phyloP scores from a whole-genome alignment of 2,113 vertebrate genomes.

The Ageneiosus marmoratus region DNA sequence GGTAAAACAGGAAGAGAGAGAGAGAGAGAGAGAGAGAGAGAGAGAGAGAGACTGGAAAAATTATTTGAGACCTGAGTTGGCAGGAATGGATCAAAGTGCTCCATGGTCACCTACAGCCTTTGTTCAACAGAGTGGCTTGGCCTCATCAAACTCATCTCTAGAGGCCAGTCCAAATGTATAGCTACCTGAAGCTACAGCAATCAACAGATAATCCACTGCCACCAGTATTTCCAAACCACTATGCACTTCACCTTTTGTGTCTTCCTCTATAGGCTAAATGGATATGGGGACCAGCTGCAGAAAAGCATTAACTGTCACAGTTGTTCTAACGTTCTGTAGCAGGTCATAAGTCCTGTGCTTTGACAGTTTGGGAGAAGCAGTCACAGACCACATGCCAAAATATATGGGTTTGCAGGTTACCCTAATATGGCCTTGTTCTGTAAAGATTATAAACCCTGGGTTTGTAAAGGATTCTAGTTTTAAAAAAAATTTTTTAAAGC shows the following conservation, averaged over 20 bases:
- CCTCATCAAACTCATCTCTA: conserved; percentile 74
- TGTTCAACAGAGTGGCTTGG: conserved; percentile 72
- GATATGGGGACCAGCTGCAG: not conserved
- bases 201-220: conserved; percentile 65
- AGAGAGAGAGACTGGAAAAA: conserved; percentile 61
- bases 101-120: conserved; percentile 73
- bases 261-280: not conserved
- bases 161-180: conserved; percentile 67
- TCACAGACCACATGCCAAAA: not conserved
- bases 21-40: conserved; percentile 58
- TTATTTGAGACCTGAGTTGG: conserved; percentile 71
- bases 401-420: not conserved
- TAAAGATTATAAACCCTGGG: not conserved
- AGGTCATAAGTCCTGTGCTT: not conserved
- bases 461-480: not conserved
- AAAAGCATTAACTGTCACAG: not conserved
- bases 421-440: not conserved
- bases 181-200: conserved; percentile 68
- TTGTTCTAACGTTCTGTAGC: not conserved
- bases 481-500: too few relatives aligned
- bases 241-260: conserved; percentile 29
- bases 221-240: conserved; percentile 57
- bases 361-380: not conserved
- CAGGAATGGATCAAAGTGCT: conserved; percentile 73
- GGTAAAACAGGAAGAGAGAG: conserved; percentile 50